phyloP scores from a whole-genome alignment of 2,113 vertebrate species.

The Ginglymostoma cirratum region DNA sequence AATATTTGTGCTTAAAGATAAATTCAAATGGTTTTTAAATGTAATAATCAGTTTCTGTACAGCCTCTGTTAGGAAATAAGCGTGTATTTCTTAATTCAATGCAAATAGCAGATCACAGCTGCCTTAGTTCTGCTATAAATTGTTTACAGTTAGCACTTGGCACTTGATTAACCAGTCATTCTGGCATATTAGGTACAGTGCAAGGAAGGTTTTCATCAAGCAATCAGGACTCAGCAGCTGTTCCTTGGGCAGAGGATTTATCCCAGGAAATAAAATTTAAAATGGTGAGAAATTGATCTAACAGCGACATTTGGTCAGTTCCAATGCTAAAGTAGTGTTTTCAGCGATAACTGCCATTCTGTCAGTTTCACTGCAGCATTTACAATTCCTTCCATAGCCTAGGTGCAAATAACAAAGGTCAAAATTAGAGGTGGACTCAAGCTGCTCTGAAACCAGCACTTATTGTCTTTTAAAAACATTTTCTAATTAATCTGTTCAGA shows the following conservation, averaged over 20 bases:
- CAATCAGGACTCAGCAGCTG: neutral
- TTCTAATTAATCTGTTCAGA: neutral
- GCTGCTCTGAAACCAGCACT: neutral
- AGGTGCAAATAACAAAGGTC: neutral
- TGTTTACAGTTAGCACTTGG: neutral
- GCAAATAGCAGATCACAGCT: neutral
- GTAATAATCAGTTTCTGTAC: neutral
- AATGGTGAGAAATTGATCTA: neutral
- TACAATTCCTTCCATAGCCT: neutral
- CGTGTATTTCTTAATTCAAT: neutral
- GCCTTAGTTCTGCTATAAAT: neutral
- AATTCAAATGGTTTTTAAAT: neutral
- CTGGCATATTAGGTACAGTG: neutral
- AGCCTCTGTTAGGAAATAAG: neutral
- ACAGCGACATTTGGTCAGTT: neutral
- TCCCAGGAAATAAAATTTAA: neutral
- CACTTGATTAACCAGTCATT: neutral
- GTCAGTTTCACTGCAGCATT: neutral
- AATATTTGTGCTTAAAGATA: neutral
- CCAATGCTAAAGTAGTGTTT: neutral
- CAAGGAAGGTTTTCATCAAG: neutral
- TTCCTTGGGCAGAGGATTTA: neutral
- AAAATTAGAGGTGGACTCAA: neutral
- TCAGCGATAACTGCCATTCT: neutral
- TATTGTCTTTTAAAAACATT: neutral